Conservation (phyloP, 1,140 invertebrate genomes). For the Samia ricini region DNA sequence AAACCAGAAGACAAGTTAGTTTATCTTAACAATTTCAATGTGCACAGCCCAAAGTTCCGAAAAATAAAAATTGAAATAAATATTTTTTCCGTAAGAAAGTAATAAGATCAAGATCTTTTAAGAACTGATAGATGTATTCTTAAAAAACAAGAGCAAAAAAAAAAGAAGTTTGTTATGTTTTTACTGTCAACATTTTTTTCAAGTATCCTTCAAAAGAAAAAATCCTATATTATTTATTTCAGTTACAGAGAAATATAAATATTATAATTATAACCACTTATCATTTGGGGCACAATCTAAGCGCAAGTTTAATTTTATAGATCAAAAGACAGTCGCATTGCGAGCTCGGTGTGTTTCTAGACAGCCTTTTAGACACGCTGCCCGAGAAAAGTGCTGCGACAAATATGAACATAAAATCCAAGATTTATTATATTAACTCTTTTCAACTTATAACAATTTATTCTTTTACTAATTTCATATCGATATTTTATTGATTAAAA, state of each 20-base stretch:
- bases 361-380: constrained; percentile 11
- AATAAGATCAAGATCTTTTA: no score
- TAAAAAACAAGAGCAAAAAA: constrained; percentile 1
- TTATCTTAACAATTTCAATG: no score
- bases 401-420: background rate
- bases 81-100: no score
- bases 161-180: background rate
- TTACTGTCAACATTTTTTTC: background rate
- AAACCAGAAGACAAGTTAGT: no score
- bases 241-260: background rate
- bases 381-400: background rate
- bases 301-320: constrained; percentile 40
- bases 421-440: background rate
- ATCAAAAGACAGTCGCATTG: constrained; percentile 35
- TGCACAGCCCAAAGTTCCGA: no score
- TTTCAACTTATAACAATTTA: background rate
- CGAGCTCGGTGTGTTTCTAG: constrained; percentile 12
- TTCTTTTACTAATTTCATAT: no score
- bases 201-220: no score
- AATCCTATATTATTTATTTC: no score
- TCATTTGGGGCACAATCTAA: constrained; percentile 6
- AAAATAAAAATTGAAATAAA: no score
- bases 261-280: background rate
- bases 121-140: background rate
- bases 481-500: no score